A percentile compares a stretch with the other conserved stretches of the same genome.
Evolutionary conservation across 2,797 vertebrate species (phyloP).

Genomic region (Enteromius viviparus): DNA sequence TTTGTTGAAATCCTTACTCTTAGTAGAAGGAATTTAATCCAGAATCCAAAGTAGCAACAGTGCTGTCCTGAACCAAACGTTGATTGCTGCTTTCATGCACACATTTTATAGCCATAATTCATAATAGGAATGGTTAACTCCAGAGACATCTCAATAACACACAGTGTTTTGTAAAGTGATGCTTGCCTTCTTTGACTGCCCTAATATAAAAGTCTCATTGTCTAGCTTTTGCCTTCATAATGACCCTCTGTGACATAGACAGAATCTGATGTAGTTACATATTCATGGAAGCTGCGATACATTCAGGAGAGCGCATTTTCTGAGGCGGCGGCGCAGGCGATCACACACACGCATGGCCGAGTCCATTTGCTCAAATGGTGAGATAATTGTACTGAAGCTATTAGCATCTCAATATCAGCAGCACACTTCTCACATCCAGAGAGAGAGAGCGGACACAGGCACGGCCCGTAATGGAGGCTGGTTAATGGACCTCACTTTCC

Average conservation of each 20-base stretch:
- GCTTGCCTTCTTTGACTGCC: slow-evolving; percentile 48
- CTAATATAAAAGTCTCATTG: slow-evolving; percentile 49
- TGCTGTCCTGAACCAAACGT: not conserved
- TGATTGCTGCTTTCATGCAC: not conserved
- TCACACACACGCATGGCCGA: slow-evolving; percentile 49
- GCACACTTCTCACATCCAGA: slow-evolving; percentile 47
- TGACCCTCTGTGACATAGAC: slow-evolving; percentile 50
- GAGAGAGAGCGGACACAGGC: slow-evolving; percentile 35
- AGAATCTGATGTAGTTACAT: slow-evolving; percentile 56
- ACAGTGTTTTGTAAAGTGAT: slow-evolving; percentile 61
- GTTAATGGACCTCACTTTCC: slow-evolving; percentile 43
- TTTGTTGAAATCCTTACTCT: not conserved
- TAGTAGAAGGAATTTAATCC: not conserved
- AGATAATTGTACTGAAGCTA: slow-evolving; percentile 57
- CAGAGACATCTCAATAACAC: slow-evolving; percentile 58
- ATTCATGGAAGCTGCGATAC: slow-evolving; percentile 57
- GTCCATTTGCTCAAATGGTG: slow-evolving; percentile 59
- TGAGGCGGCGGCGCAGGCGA: slow-evolving; percentile 23
- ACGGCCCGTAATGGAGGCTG: slow-evolving; percentile 45
- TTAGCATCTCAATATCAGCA: slow-evolving; percentile 60
- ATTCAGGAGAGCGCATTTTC: slow-evolving; percentile 41
- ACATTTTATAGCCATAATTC: not conserved
- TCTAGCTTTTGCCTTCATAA: slow-evolving; percentile 45
- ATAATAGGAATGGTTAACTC: slow-evolving; percentile 23
- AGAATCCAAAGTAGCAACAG: slow-evolving; percentile 2